A percentile compares a stretch with the other conserved stretches of the same genome.
phyloP scores from a whole-genome alignment of 2,888 invertebrate species.

The Formica aserva region DNA sequence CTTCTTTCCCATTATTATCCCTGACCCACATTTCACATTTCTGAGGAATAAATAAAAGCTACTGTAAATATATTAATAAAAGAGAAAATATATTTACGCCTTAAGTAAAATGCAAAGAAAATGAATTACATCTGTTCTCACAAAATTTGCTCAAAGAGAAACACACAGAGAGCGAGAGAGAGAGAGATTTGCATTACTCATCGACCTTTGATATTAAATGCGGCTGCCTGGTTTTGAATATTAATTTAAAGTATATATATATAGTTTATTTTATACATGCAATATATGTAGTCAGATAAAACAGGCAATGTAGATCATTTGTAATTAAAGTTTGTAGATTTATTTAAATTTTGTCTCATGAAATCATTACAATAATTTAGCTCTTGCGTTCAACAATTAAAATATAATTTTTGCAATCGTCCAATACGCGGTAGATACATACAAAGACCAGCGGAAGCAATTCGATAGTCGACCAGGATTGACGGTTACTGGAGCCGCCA shows the following conservation, averaged over 20 bases:
- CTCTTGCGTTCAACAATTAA: neutral
- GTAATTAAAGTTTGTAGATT: slow-evolving; percentile 15
- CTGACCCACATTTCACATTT: neutral
- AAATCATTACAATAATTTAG: slow-evolving; percentile 1
- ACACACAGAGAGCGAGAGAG: neutral
- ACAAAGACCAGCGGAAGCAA: too few relatives aligned
- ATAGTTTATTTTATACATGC: neutral
- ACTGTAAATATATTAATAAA: neutral
- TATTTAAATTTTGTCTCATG: neutral
- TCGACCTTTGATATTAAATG: neutral
- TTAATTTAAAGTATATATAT: neutral
- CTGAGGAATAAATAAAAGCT: neutral
- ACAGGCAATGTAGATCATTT: neutral
- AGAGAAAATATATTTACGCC: neutral
- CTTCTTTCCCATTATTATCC: neutral
- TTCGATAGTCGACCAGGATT: too few relatives aligned
- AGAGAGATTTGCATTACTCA: neutral
- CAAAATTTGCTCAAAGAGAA: neutral
- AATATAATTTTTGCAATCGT: neutral
- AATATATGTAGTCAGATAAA: neutral
- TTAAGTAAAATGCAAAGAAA: neutral
- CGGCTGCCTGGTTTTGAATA: neutral
- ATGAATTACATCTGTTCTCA: neutral
- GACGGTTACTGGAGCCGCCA: too few relatives aligned
- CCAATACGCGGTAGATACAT: too few relatives aligned